phyloP scores from a whole-genome alignment of 2,888 invertebrate species.

The Lutraria lutraria region DNA sequence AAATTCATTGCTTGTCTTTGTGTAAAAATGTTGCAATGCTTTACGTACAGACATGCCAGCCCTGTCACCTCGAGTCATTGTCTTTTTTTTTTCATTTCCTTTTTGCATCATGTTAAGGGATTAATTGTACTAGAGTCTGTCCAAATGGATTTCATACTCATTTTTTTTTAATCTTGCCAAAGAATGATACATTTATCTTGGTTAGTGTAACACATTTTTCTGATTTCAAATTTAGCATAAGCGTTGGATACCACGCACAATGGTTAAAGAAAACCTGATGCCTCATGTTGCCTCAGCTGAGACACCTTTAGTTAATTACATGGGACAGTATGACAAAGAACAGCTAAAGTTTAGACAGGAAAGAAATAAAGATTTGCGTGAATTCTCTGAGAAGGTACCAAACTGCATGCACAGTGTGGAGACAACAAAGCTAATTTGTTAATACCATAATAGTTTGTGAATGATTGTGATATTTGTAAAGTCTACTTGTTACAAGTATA shows the following conservation, averaged over 20 bases:
- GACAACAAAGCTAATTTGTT: slow-evolving; percentile 7
- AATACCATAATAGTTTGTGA: slow-evolving; percentile 14
- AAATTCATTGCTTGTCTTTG: not conserved
- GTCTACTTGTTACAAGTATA: not conserved
- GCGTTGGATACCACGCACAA: slow-evolving; percentile 52
- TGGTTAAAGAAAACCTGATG: slow-evolving; percentile 65
- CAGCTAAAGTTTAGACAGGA: slow-evolving; percentile 55
- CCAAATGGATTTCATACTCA: not conserved
- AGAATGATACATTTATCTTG: not conserved
- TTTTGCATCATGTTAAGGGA: not conserved
- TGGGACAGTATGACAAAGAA: slow-evolving; percentile 65
- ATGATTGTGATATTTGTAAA: not conserved
- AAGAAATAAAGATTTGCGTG: slow-evolving; percentile 61
- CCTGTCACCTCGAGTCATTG: slow-evolving; percentile 39
- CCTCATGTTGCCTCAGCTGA: slow-evolving; percentile 65
- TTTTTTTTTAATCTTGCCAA: not conserved
- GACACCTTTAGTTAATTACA: slow-evolving; percentile 64
- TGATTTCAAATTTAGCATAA: slow-evolving; percentile 47
- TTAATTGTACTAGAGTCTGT: not conserved
- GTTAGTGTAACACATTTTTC: not conserved
- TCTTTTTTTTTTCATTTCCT: not conserved
- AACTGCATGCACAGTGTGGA: slow-evolving; percentile 18
- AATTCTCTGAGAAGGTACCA: slow-evolving; percentile 61
- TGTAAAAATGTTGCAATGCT: not conserved
- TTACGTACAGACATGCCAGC: slow-evolving; percentile 22